These are phyloP conservation scores for Heliconius cydno DNA, from an alignment of 2,888 invertebrate genomes.

Conservation along the genomic window DNA sequence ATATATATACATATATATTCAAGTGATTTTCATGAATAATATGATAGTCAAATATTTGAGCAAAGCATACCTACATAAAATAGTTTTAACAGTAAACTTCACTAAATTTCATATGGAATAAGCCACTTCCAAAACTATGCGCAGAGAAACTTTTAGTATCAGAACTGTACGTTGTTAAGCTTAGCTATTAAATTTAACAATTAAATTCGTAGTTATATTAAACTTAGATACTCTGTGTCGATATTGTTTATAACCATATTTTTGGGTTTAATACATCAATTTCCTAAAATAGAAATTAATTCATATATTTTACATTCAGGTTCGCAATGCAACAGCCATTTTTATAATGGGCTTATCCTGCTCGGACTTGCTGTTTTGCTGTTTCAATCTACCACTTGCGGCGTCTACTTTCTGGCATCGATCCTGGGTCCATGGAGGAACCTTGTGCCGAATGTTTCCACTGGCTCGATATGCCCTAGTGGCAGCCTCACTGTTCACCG, in stretches of 20 bases:
- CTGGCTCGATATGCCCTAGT: constrained; percentile 89
- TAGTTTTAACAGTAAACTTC: background rate
- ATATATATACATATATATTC: no score
- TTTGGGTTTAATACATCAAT: background rate
- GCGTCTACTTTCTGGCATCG: constrained; percentile 89
- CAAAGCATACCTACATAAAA: background rate
- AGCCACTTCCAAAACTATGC: background rate
- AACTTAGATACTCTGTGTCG: background rate
- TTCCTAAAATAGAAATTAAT: background rate
- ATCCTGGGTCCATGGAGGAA: constrained; percentile 87
- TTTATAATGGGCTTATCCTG: constrained; percentile 92
- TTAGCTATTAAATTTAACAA: background rate
- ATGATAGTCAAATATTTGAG: background rate
- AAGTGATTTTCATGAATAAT: background rate
- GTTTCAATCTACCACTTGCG: constrained; percentile 91
- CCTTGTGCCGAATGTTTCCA: constrained; percentile 89
- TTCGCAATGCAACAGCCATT: constrained; percentile 91
- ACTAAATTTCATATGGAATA: background rate
- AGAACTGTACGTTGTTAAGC: background rate
- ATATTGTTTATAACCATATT: no score
- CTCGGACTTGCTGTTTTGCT: constrained; percentile 91
- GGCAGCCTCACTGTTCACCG: constrained; percentile 90
- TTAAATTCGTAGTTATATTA: background rate
- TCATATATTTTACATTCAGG: constrained; percentile 75
- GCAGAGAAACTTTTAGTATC: background rate